Evolutionary conservation across 2,113 vertebrate genomes (phyloP), one percentile per base, ranked within the genome.

Genomic region (Mola mola): DNA sequence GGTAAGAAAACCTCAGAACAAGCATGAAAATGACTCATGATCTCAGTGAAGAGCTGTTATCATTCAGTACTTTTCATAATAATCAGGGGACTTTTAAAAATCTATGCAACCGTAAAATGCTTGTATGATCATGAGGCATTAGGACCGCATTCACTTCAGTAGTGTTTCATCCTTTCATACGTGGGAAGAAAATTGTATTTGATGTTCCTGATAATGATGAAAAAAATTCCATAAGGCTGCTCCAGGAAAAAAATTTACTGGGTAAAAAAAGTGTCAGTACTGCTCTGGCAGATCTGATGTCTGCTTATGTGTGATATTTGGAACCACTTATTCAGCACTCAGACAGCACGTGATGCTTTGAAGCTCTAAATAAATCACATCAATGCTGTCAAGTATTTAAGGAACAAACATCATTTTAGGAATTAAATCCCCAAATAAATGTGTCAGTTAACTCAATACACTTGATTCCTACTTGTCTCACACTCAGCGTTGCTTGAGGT

Each of bases 111-210:
- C 29, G 49, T 40, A 48, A 47, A 55, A 17, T 6, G 46, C 43
- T 72, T 33, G 21, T 46, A n/a, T 20, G 55, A 74, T 50, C 43
- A 29, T 8, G 33, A 68, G 25, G 40, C 62, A 65, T 72, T 70
- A 53, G 65, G 15, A 20, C 48, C 15, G 5, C 55, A 34, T 72
- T 78, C 59, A 62, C 13, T 41, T 34, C 26, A 28, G 15, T 25
- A 69, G 22, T 17, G 33, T 25, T 70, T 75, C 59, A 62, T 66
- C 48, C 49, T 69, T 68, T 53, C 50, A 66, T 62, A 62, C 81
- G 72, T 62, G 53, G 26, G 37, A 75, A 58, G 53, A 67, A 0
- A 33, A 48, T 47, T 65, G 41, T 33, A 58, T 62, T 81, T 66
- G 55, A 75, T 66, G 59, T 61, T 59, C 11, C 19, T 53, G 63